These are phyloP conservation scores for Harpagoxenus sublaevis DNA, from an alignment of 2,888 invertebrate genomes.

Conservation along the genomic window DNA sequence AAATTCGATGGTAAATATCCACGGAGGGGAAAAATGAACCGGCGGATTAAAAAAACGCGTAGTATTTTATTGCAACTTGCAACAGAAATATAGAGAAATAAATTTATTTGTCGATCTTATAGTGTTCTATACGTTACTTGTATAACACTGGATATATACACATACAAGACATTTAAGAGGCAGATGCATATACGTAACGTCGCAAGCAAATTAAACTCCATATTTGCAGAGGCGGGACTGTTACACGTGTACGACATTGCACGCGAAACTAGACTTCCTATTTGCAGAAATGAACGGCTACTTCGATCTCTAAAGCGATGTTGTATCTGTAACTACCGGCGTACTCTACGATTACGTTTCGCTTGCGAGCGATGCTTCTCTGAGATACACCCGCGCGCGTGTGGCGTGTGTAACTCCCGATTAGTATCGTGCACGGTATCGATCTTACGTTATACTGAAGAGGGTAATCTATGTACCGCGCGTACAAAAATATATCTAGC, in stretches of 20 bases:
- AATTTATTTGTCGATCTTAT: slow-evolving; percentile 2
- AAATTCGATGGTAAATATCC: not conserved
- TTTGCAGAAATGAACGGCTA: slow-evolving; percentile 67
- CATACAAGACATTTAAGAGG: slow-evolving; percentile 17
- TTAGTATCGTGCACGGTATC: slow-evolving; percentile 52
- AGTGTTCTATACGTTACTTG: not conserved
- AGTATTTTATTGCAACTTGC: not conserved
- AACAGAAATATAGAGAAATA: not conserved
- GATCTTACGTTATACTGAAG: slow-evolving; percentile 36
- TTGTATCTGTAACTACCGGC: slow-evolving; percentile 41
- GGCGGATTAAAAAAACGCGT: not conserved
- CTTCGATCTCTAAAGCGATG: slow-evolving; percentile 55
- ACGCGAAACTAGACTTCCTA: slow-evolving; percentile 62
- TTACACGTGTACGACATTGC: slow-evolving; percentile 59
- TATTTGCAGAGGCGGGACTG: slow-evolving; percentile 38
- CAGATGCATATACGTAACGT: slow-evolving; percentile 46
- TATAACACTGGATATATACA: not conserved
- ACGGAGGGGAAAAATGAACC: not conserved
- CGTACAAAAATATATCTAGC: not conserved
- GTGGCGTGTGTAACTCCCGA: slow-evolving; percentile 40
- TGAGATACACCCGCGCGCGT: slow-evolving; percentile 36
- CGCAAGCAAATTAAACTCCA: not conserved
- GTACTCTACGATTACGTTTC: slow-evolving; percentile 47
- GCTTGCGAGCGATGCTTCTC: slow-evolving; percentile 52
- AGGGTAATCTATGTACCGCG: slow-evolving; percentile 21